Conservation (phyloP, 2,797 vertebrate genomes). For the Apogon talboti region DNA sequence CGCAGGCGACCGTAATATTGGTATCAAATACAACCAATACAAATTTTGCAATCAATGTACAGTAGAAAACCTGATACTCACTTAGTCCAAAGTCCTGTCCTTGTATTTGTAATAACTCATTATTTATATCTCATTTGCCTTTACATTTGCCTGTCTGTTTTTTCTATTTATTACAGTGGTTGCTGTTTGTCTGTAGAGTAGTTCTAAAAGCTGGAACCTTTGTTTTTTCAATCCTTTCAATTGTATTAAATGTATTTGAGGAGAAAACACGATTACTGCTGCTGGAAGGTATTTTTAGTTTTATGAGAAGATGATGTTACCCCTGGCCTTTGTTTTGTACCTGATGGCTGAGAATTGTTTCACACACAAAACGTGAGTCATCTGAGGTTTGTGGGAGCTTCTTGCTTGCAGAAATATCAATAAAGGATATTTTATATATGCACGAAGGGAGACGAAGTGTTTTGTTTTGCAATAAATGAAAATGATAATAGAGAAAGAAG, state of each 20-base stretch:
- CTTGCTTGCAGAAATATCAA: conserved; percentile 82
- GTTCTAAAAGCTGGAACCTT: conserved; percentile 55
- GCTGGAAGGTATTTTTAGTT: conserved; percentile 64
- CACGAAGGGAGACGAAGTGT: conserved; percentile 35
- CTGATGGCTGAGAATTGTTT: conserved; percentile 45
- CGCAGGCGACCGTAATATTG: conserved; percentile 31
- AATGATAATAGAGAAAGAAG: neutral
- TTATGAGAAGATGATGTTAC: conserved; percentile 31
- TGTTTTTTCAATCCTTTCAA: conserved; percentile 36
- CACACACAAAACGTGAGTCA: conserved; percentile 18
- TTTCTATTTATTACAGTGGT: conserved; percentile 82
- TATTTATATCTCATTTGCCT: conserved; percentile 77
- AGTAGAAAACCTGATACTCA: conserved; percentile 42
- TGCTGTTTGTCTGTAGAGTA: conserved; percentile 64
- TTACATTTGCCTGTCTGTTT: conserved; percentile 58
- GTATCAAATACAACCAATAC: conserved; percentile 43
- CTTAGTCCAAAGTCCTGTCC: conserved; percentile 34
- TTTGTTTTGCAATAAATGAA: conserved; percentile 25
- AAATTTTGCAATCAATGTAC: conserved; percentile 42
- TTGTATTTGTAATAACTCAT: conserved; percentile 64
- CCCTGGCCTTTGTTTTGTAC: conserved; percentile 53
- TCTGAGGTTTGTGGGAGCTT: conserved; percentile 51
- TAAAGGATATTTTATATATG: conserved; percentile 85
- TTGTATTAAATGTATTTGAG: conserved; percentile 67
- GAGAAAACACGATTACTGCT: conserved; percentile 66